Evolutionary conservation across 2,888 invertebrate genomes (phyloP).

Genomic region (Drosophila leonis): DNA sequence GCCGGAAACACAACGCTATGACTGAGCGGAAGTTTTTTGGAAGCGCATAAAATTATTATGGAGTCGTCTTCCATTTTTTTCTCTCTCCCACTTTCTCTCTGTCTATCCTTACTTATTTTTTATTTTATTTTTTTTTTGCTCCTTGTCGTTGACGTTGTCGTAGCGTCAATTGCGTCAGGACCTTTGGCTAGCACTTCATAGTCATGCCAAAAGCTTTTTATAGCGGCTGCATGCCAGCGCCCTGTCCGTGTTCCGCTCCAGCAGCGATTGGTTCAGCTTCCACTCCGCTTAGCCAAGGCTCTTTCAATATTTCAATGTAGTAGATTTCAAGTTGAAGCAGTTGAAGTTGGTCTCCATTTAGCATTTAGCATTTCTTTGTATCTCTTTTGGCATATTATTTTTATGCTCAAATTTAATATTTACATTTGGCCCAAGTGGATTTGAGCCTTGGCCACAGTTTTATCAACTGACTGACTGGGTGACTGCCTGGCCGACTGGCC

Average conservation of each 20-base stretch:
- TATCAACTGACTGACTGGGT: slow-evolving; percentile 46
- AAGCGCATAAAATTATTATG: slow-evolving; percentile 79
- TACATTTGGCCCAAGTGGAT: slow-evolving; percentile 75
- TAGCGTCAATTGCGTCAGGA: slow-evolving; percentile 75
- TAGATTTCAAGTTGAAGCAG: slow-evolving; percentile 12
- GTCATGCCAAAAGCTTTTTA: slow-evolving; percentile 67
- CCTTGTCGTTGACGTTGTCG: slow-evolving; percentile 50
- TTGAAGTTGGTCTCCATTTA: slow-evolving; percentile 26
- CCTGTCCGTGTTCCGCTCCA: slow-evolving; percentile 21
- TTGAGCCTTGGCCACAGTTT: slow-evolving; percentile 40
- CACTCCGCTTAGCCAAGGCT: not conserved
- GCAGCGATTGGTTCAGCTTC: slow-evolving; percentile 38
- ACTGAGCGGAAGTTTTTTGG: slow-evolving; percentile 70
- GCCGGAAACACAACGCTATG: slow-evolving; percentile 65
- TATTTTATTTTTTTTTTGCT: not conserved
- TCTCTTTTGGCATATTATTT: slow-evolving; percentile 57
- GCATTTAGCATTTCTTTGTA: slow-evolving; percentile 45
- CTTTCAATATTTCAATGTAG: slow-evolving; percentile 35
- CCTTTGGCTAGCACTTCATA: slow-evolving; percentile 73
- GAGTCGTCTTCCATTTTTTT: slow-evolving; percentile 72
- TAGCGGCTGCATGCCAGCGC: slow-evolving; percentile 42
- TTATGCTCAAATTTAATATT: slow-evolving; percentile 76
- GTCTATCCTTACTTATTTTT: not conserved
- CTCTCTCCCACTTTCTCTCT: not conserved
- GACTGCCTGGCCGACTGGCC: not conserved